Base-by-base conservation (phyloP, 2,888 invertebrate species). In the Leptothorax acervorum region DNA sequence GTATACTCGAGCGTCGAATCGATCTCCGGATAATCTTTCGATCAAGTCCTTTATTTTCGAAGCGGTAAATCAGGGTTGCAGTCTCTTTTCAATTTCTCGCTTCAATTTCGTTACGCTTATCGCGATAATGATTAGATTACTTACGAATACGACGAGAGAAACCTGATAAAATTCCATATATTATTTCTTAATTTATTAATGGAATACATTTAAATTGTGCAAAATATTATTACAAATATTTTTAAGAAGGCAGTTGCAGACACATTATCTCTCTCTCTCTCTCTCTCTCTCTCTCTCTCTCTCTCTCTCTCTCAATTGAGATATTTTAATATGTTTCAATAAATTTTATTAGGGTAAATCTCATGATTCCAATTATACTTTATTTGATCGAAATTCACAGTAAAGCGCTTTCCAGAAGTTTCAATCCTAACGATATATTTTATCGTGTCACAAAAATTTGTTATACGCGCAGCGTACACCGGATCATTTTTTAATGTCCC, bases 1-100 rank as follows among this genome's bases (percentile, higher is more conserved):
- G 48, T 81, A 81, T 60, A 71, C n/a, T 71, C 48, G 39, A 57
- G 45, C 55, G 45, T 68, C 31, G 39, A 60, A 18, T 71, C 35
- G 48, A 71, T 60, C 48, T 48, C 12, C 28, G 45, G 35, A 48
- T 81, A 60, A 71, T 70, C 79, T 60, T 35, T 4, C 57, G 4
- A 45, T 60, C 11, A 35, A 48, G 23, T 79, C 11, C 9, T 68
- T n/a, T 48, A 48, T 70, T 71, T 71, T 60, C 42, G 18, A 9
- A 12, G 1, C 57, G 28, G 66, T 23, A 45, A 35, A 60, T 48
- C 42, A 12, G 15, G 18, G 11, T 12, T 12, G 55, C 53, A 55
- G 18, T 48, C 70, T 48, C 35, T 4, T 15, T 28, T 53, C 42
- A 4, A 18, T 3, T 66, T 66, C 28, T 42, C n/a, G 9, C 9